Conservation (phyloP, 2,113 vertebrate genomes). For the Riparia riparia region DNA sequence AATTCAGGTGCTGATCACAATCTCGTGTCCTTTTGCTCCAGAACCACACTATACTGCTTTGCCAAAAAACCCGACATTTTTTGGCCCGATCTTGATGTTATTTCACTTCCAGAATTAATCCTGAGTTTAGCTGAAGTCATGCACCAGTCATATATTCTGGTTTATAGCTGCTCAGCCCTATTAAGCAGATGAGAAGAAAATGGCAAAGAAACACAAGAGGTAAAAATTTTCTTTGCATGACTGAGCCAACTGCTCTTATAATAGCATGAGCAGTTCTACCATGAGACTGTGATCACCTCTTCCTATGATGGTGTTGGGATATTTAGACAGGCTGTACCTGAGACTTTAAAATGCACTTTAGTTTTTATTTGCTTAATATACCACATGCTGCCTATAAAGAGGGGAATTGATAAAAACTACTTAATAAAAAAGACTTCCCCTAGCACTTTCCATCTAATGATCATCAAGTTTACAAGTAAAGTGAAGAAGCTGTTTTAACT, state of each 20-base stretch:
- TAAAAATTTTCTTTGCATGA: not conserved
- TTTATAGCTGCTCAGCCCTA: not conserved
- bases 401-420: not conserved
- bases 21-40: not conserved
- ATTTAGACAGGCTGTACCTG: not conserved
- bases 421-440: not conserved
- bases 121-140: not conserved
- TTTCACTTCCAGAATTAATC: not conserved
- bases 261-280: not conserved
- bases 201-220: not conserved
- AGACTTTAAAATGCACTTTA: not conserved
- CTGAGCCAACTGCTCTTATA: not conserved
- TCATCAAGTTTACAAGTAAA: slow-evolving; percentile 5
- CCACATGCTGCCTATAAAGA: not conserved
- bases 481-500: not conserved
- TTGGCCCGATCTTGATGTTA: not conserved
- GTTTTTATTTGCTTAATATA: not conserved
- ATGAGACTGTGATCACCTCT: not conserved
- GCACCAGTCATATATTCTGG: not conserved
- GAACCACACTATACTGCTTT: not conserved
- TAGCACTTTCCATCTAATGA: not conserved
- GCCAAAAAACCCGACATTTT: not conserved
- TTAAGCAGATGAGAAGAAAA: slow-evolving; percentile 14
- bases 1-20: not conserved
- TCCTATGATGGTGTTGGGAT: not conserved